Conservation (phyloP, 2,113 vertebrate species). For the Lamprologus tigripictilis region DNA sequence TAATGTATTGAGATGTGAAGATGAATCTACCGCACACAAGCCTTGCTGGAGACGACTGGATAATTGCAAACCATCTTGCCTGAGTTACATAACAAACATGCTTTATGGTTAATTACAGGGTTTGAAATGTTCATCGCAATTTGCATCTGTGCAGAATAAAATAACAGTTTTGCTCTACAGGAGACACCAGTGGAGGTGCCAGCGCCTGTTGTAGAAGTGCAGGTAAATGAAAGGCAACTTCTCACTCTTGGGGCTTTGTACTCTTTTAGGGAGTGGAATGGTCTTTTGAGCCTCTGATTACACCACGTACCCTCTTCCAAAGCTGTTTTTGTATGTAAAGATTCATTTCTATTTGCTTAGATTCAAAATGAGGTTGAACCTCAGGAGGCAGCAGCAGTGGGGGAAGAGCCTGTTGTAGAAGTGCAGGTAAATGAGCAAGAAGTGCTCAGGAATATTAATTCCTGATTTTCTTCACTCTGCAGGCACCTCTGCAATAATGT, state of each 20-base stretch:
- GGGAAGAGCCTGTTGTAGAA: constrained; percentile 1
- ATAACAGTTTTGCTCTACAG: constrained; percentile 23
- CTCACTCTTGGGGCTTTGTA: neutral
- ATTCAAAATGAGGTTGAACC: constrained; percentile 15
- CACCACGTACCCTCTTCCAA: neutral
- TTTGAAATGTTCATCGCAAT: neutral
- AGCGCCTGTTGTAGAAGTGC: constrained; percentile 9
- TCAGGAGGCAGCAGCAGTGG: constrained; percentile 10
- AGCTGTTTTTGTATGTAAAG: neutral
- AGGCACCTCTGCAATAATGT: neutral
- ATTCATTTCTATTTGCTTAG: constrained; percentile 18
- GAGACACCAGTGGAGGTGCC: constrained; percentile 9
- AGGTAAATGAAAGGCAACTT: constrained; percentile 37
- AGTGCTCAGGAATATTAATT: neutral
- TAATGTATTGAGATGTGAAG: neutral
- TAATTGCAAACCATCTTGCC: neutral
- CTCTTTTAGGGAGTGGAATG: neutral
- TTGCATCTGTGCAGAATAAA: constrained; percentile 2
- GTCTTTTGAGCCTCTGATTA: neutral
- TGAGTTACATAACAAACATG: neutral
- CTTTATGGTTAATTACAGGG: neutral
- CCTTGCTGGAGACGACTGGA: neutral
- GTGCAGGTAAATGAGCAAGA: constrained; percentile 36
- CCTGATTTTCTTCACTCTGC: neutral
- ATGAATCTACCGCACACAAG: neutral